Base-by-base conservation (phyloP, 2,113 vertebrate genomes). In the Eretmochelys imbricata region DNA sequence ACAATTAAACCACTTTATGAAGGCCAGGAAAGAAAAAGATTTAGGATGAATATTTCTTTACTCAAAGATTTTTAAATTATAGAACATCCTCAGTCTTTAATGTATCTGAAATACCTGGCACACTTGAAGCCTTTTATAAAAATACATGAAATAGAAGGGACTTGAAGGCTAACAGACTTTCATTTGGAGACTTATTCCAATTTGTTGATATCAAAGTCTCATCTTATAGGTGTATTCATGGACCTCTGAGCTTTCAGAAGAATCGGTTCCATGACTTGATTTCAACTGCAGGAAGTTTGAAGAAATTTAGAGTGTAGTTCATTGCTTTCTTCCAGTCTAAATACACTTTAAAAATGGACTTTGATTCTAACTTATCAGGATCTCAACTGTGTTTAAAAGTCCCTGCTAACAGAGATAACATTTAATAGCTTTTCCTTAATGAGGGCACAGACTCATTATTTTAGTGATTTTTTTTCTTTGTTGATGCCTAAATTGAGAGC, bases 11-110 rank as follows among this genome's bases (percentile, higher is more conserved):
- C 81, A 83, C 42, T 91, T 69, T 75, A 27, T 11, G 48, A 82
- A 46, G 12, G 2, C 1, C 0, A 0, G 1, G 48, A 57, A 85
- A 24, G 8, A 85, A 29, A 85, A 76, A 1, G 7, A 7, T 82
- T 84, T 89, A 87, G 78, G 78, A 38, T 87, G 80, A 85, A 29
- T 93, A 85, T 51, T 10, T 46, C 0, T 48, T 76, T 88, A 42
- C 76, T 62, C 65, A 87, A 81, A 10, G 2, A 82, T 31, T n/a
- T 81, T 0, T 4, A 69, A 6, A 3, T 87, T 83, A 2, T 79
- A 0, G 57, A 80, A 84, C 0, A 49, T 38, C n/a, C 4, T 53
- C 3, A 80, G 0, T 35, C 10, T 84, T 82, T 84, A 87, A 29
- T n/a, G 11, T 53, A 69, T 55, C 1, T 42, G 11, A 90, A 93